Evolutionary conservation across 2,113 vertebrate genomes (phyloP).

Genomic region (Tyto alba): DNA sequence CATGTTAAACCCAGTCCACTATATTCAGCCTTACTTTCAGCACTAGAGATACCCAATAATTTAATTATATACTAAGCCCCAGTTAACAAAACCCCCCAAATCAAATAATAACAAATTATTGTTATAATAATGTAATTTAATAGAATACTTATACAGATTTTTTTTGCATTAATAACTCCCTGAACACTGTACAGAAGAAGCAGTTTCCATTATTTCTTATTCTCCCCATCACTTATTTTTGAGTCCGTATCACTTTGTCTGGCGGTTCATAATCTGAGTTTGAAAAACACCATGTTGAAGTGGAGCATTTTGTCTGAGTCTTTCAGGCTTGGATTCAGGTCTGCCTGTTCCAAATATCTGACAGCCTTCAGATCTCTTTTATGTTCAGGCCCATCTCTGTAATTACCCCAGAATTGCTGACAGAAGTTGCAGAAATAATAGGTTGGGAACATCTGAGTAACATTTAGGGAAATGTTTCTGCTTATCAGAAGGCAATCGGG

Average conservation of each 20-base stretch:
- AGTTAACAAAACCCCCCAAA: not conserved
- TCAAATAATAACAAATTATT: not conserved
- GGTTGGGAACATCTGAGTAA: not conserved
- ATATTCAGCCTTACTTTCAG: not conserved
- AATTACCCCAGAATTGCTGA: not conserved
- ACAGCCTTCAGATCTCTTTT: not conserved
- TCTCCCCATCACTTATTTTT: not conserved
- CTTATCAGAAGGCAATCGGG: not conserved
- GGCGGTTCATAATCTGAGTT: not conserved
- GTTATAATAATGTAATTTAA: not conserved
- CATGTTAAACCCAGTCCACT: not conserved
- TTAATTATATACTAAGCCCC: not conserved
- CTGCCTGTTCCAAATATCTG: not conserved
- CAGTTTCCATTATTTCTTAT: not conserved
- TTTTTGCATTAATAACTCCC: not conserved
- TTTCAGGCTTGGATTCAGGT: not conserved
- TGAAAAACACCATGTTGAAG: not conserved
- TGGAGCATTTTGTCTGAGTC: not conserved
- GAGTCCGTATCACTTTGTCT: not conserved
- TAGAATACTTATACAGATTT: not conserved
- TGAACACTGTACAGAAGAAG: not conserved
- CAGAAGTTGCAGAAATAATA: slow-evolving; percentile 15
- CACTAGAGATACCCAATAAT: not conserved
- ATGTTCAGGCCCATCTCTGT: not conserved
- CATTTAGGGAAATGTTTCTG: not conserved